Conservation (phyloP, 2,113 vertebrate genomes). For the Dipodomys spectabilis region DNA sequence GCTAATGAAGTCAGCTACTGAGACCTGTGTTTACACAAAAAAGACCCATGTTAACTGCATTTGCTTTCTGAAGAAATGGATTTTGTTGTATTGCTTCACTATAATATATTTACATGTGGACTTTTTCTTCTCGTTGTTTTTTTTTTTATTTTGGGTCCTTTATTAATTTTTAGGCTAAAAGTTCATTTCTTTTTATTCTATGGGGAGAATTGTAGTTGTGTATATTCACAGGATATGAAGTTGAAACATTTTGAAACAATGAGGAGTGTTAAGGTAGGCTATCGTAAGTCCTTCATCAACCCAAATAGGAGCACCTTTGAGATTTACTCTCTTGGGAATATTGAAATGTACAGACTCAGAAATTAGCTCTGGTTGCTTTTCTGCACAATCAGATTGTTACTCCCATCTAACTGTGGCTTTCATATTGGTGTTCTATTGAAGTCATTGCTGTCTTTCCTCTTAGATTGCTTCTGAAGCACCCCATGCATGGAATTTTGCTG, state of each 20-base stretch:
- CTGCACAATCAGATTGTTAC: neutral
- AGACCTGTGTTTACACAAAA: too few relatives aligned
- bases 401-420: neutral
- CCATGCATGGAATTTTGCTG: neutral
- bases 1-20: neutral
- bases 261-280: neutral
- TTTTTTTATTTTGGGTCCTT: neutral
- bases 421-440: too few relatives aligned
- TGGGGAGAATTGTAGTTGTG: neutral
- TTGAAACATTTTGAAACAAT: neutral
- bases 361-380: neutral
- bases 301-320: neutral
- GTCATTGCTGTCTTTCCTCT: neutral
- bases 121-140: neutral
- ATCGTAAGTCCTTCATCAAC: neutral
- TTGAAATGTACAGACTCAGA: neutral
- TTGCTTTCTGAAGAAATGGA: neutral
- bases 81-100: neutral
- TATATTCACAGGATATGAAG: neutral
- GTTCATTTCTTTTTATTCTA: neutral
- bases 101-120: neutral
- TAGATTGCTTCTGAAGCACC: neutral
- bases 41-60: neutral
- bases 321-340: neutral
- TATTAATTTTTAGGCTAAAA: constrained; percentile 2